Percentiles rank a stretch among this genome's conserved stretches.
Conservation (phyloP, 2,888 invertebrate genomes). For the Trachelus stipa region DNA sequence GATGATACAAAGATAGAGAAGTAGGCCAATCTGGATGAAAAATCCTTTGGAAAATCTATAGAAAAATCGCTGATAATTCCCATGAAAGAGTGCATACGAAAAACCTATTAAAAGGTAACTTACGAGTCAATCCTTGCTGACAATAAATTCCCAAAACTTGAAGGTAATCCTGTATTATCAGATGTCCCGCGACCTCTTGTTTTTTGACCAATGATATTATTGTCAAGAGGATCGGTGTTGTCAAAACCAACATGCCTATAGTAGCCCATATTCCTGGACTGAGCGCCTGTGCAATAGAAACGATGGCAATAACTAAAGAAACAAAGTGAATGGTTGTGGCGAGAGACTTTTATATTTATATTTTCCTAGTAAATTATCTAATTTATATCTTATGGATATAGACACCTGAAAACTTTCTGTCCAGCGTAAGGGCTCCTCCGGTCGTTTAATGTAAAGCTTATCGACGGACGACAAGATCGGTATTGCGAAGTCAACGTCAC, state of each 20-base stretch:
- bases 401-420: conserved; percentile 49
- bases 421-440: conserved; percentile 43
- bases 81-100: neutral
- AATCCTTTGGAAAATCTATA: conserved; percentile 29
- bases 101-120: neutral
- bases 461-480: conserved; percentile 44
- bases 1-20: conserved; percentile 34
- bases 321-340: neutral
- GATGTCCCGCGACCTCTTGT: neutral
- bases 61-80: neutral
- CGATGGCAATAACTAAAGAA: neutral
- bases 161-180: conserved; percentile 18
- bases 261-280: neutral
- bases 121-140: conserved; percentile 35
- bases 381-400: neutral
- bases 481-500: conserved; percentile 49
- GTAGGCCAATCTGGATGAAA: conserved; percentile 31
- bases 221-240: neutral
- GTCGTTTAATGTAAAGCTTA: conserved; percentile 46
- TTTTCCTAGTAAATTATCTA: too few species aligned
- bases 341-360: neutral
- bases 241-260: neutral
- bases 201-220: neutral
- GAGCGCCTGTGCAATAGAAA: neutral
- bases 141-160: conserved; percentile 33